Evolutionary conservation across 2,113 vertebrate species (phyloP).

Genomic region (Otus sunia): DNA sequence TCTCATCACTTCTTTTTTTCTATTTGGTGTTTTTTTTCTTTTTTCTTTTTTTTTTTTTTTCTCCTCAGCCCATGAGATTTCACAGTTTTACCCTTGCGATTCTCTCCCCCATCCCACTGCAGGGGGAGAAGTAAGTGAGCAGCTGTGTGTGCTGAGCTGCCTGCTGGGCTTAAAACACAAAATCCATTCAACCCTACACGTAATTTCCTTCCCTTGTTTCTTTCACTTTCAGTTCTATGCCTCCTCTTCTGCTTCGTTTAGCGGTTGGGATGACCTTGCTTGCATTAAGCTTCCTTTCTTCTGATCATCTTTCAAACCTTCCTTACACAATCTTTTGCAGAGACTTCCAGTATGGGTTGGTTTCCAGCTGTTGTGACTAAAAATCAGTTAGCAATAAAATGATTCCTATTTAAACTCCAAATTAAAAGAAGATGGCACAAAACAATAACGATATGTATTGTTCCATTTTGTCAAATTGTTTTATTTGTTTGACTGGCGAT

Average conservation of each 20-base stretch:
- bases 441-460: not conserved
- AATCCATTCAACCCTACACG: not conserved
- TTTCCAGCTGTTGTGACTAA: not conserved
- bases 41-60: no score
- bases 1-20: not conserved
- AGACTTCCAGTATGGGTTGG: not conserved
- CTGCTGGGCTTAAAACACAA: rapidly evolving
- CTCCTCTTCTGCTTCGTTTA: not conserved
- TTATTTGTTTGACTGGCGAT: not conserved
- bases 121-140: rapidly evolving
- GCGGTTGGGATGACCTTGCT: not conserved
- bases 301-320: not conserved
- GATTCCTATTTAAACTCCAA: not conserved
- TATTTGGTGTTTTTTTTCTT: not conserved
- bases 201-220: not conserved
- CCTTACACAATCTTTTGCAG: not conserved
- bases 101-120: not conserved
- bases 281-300: not conserved
- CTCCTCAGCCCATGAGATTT: not conserved
- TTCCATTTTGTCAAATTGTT: not conserved
- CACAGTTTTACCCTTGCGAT: not conserved
- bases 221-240: not conserved
- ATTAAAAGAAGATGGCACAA: not conserved
- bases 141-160: not conserved
- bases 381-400: not conserved